Base-by-base conservation (phyloP, 2,113 vertebrate genomes). In the Eclectus roratus region DNA sequence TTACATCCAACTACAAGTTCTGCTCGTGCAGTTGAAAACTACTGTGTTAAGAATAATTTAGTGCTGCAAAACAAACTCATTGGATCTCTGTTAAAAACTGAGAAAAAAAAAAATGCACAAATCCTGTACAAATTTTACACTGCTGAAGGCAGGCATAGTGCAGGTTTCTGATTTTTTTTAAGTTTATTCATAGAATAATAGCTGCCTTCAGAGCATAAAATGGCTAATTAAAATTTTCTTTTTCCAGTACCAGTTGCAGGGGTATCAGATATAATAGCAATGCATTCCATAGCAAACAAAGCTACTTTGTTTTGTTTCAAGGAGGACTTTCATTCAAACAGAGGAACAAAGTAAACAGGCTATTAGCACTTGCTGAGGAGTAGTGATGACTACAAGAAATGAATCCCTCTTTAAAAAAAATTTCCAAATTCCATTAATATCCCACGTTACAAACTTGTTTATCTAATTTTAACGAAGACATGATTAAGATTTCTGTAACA, bases 181-280 rank as follows among this genome's bases (percentile, higher is more conserved):
- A n/a, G 4, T 18, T 72, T 56, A 33, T 88, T 85, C 15, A 28
- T 43, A 49, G 24, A 72, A 24, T n/a, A 41, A 18, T 33, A 8
- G 2, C 78, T 52, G 49, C 68, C 56, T 86, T 78, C 11, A 25
- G 4, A 76, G 25, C 1, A 79, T 12, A 79, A 94, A 74, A 80
- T 24, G 11, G 2, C 6, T 52, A 52, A 61, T 60, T 24, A 25
- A 63, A 73, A 5, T 25, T 78, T 77, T 31, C 0, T 39, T 68
- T 65, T 78, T 39, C 17, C 44, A 76, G 5, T 46, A 74, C 11
- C 13, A 12, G 6, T 73, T 77, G 10, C 19, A 80, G 31, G 7
- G 1, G 1, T 47, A n/a, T 29, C 7, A 58, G 7, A 4, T 82
- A 15, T 11, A 60, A 74, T 8, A 72, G 0, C 6, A 60, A 5